Evolutionary conservation across 2,797 vertebrate species (phyloP), one percentile per base, ranked within the genome.

Genomic region (Pterois miles): DNA sequence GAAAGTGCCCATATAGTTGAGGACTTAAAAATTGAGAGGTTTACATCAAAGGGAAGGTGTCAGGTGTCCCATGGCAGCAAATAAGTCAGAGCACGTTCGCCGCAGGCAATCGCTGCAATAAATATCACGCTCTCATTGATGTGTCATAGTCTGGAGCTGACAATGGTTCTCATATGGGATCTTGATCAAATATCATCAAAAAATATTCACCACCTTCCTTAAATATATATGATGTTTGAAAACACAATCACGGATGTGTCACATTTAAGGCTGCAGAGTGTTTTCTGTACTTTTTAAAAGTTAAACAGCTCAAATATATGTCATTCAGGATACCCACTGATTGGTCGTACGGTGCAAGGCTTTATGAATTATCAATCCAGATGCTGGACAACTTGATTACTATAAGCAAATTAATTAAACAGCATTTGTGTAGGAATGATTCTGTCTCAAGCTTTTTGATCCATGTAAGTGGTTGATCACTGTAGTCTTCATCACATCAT

Each of bases 41-140:
- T 89, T 84, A 84, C 81, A 85, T 90, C 83, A 89, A 86, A 88
- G 73, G 64, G 74, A 85, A 76, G 78, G 63, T 87, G 84, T 80
- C 84, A 83, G 83, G 73, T 88, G 81, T 84, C 83, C 40, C 53
- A 0, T 40, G 56, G 75, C 80, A 84, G 70, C 67, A 74, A 85
- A 87, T 84, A 84, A 83, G 82, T 92, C 87, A 88, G 65, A 56
- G 83, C 71, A 34, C 14, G 36, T 68, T 87, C 80, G 65, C 54
- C 56, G 65, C 43, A 50, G 52, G 70, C 68, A 50, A 57, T 69
- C 56, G 27, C 69, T 40, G 80, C 77, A 66, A 78, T 92, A 88
- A 89, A 90, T 89, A 81, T 71, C 59, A n/a, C 5, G 5, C 65
- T 50, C 59, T 76, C 72, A 43, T 36, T 70, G 38, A 69, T 36